A percentile compares a stretch with the other conserved stretches of the same genome.
Evolutionary conservation across 2,113 vertebrate species (phyloP).

Genomic region (Hippopotamus amphibius): DNA sequence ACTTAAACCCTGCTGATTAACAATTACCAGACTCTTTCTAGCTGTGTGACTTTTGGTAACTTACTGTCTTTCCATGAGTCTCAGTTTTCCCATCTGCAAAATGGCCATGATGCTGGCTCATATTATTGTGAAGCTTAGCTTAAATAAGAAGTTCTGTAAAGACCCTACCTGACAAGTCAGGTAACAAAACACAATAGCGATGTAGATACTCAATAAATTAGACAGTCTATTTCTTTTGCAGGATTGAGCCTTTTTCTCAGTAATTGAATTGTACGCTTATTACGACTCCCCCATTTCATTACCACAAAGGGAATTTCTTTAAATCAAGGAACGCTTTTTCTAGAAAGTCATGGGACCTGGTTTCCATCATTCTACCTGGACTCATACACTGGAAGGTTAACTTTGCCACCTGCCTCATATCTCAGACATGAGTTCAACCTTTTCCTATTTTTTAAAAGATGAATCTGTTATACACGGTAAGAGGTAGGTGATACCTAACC

Average conservation of each 20-base stretch:
- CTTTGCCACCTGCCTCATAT: background rate
- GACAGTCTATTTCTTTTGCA: background rate
- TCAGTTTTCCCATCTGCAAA: background rate
- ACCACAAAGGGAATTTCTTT: background rate
- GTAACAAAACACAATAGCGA: background rate
- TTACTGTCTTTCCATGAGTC: background rate
- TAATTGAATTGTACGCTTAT: no score
- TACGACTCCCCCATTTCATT: background rate
- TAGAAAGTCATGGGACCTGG: background rate
- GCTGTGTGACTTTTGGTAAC: background rate
- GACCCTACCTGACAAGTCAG: fast-evolving
- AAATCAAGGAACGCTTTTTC: background rate
- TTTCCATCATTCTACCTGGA: background rate
- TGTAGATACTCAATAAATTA: background rate
- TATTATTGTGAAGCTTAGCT: fast-evolving
- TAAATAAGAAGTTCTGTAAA: background rate
- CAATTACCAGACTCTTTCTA: background rate
- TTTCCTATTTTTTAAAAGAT: background rate
- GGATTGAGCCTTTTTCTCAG: background rate
- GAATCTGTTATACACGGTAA: no score
- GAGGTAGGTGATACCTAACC: fast-evolving
- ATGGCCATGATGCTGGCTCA: fast-evolving
- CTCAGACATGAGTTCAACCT: background rate
- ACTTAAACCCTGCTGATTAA: background rate
- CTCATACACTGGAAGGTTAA: background rate